These are phyloP conservation scores for Drosophila sordidula DNA, from an alignment of 2,888 invertebrate species.

Conservation along the genomic window DNA sequence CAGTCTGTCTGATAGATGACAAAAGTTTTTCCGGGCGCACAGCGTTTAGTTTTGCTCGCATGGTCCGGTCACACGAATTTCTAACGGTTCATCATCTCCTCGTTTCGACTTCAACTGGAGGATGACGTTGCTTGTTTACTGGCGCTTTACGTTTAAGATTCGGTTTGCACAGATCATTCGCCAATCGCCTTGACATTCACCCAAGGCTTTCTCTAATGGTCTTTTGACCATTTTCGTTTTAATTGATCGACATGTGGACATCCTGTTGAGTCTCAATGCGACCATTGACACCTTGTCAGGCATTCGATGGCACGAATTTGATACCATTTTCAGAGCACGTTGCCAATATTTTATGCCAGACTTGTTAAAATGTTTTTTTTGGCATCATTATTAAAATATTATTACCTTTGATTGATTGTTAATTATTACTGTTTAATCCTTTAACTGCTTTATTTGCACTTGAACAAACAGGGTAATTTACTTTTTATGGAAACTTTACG, in stretches of 20 bases:
- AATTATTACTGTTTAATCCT: conserved; percentile 23
- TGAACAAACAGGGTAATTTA: conserved; percentile 13
- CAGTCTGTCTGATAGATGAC: conserved; percentile 51
- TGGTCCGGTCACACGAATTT: conserved; percentile 55
- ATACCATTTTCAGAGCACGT: conserved; percentile 37
- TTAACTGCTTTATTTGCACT: conserved; percentile 40
- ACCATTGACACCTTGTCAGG: conserved; percentile 73
- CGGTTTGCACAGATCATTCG: conserved; percentile 36
- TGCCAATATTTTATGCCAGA: conserved; percentile 4
- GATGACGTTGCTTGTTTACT: conserved; percentile 46
- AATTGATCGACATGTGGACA: conserved; percentile 73
- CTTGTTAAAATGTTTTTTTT: conserved; percentile 11
- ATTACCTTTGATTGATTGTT: conserved; percentile 40
- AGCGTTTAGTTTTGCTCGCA: conserved; percentile 30
- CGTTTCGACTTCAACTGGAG: conserved; percentile 39
- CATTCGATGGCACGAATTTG: conserved; percentile 50
- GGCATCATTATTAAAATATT: conserved; percentile 7
- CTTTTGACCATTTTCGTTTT: conserved; percentile 78
- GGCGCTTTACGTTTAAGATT: conserved; percentile 32
- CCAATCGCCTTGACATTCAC: conserved; percentile 66
- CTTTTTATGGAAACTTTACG: conserved; percentile 2
- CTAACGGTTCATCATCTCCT: conserved; percentile 52
- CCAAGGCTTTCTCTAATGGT: conserved; percentile 74
- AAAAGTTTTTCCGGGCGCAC: conserved; percentile 56
- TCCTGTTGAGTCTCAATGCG: conserved; percentile 59